Evolutionary conservation across 2,888 invertebrate genomes (phyloP).

Genomic region (Epinotia bilunana): DNA sequence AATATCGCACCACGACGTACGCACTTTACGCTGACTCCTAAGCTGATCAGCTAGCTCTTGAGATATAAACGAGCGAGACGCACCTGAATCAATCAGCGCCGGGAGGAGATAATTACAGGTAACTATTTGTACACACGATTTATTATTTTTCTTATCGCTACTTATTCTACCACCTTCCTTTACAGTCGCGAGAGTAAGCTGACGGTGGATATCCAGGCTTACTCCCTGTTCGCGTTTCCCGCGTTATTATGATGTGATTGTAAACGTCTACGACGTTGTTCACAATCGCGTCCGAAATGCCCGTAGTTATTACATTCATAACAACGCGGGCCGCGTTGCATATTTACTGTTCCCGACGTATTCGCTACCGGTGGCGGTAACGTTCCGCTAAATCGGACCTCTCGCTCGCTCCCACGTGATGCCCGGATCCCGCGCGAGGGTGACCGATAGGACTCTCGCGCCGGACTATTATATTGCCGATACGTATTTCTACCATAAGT

Average conservation of each 20-base stretch:
- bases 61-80: slow-evolving; percentile 16
- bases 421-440: background rate
- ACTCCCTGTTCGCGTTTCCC: slow-evolving; percentile 28
- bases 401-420: slow-evolving; percentile 4
- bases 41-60: slow-evolving; percentile 10
- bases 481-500: background rate
- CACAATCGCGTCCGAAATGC: slow-evolving; percentile 16
- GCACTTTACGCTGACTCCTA: background rate
- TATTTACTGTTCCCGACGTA: background rate
- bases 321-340: slow-evolving; percentile 14
- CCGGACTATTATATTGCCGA: background rate
- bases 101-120: background rate
- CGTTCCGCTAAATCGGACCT: background rate
- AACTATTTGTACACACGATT: slow-evolving; percentile 14
- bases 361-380: background rate
- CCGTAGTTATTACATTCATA: slow-evolving; percentile 19
- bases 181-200: slow-evolving; percentile 18
- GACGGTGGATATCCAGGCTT: slow-evolving; percentile 6
- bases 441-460: background rate
- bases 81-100: slow-evolving; percentile 8
- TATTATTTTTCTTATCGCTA: background rate
- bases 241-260: background rate
- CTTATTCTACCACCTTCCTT: slow-evolving; percentile 2
- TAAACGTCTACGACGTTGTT: slow-evolving; percentile 8
- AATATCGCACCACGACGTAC: background rate